Evolutionary conservation across 2,888 invertebrate genomes (phyloP), one percentile per base, ranked within the genome.

Genomic region (Eilema griseolum): DNA sequence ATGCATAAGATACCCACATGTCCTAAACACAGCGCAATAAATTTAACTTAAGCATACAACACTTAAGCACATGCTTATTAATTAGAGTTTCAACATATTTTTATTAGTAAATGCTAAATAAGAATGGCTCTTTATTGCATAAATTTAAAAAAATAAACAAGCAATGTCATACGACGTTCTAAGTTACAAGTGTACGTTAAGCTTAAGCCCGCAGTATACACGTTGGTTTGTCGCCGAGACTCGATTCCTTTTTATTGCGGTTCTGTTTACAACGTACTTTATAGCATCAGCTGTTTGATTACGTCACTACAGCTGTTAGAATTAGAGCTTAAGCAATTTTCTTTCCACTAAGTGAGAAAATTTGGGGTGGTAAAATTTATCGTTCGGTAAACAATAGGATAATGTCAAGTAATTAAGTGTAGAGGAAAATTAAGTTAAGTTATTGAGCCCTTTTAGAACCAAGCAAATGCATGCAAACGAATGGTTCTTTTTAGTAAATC

Each of bases 281-380:
- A 92, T 88, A 86, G 89, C 85, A 92, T 91, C 93, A 95, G 93
- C 93, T 94, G 94, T 90, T 90, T 85, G 83, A 86, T 90, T 90
- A 86, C 90, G 89, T 89, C 88, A 90, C 87, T 85, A 87, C 87
- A 89, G 80, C 82, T 87, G 86, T 85, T 86, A 66, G 80, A 79
- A 84, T 83, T 80, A 80, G 74, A 80, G 81, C 83, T 83, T 77
- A 71, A 80, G 78, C 73, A 83, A 86, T 86, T 84, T 80, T 81
- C 75, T 70, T 73, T 71, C 65, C 61, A 66, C 73, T 74, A 77
- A 75, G 79, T 80, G 76, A 82, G 79, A 83, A 76, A 77, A 81
- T 76, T 78, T 81, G 67, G 83, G 83, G 83, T 78, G 72, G 74
- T 81, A 77, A 85, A 82, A 85, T 86, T 82, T 83, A 86, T 83